Conservation (phyloP, 2,113 vertebrate species). For the Thinocorus orbignyianus region DNA sequence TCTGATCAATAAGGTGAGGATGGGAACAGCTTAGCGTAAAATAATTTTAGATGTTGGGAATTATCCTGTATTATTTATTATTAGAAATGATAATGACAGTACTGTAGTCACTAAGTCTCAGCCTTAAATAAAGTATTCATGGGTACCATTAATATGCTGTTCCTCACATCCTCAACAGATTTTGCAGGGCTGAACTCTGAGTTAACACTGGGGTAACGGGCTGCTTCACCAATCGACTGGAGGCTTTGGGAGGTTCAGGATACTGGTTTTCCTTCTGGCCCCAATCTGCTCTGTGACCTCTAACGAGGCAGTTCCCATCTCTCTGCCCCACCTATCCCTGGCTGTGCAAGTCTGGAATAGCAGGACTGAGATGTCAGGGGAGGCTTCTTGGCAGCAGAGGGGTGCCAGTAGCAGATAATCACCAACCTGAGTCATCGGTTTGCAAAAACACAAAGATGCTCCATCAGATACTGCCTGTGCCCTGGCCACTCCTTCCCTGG, state of each 20-base stretch:
- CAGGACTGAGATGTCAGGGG: background rate
- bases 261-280: background rate
- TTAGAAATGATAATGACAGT: conserved; percentile 12
- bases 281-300: background rate
- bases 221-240: background rate
- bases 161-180: background rate
- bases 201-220: background rate
- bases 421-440: background rate
- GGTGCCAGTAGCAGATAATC: background rate
- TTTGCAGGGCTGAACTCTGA: background rate
- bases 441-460: background rate
- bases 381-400: background rate
- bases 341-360: background rate
- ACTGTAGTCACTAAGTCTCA: conserved; percentile 14
- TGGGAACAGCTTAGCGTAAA: conserved; percentile 7
- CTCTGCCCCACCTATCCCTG: background rate
- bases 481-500: background rate
- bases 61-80: conserved; percentile 47
- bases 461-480: background rate
- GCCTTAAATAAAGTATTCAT: conserved; percentile 38
- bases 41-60: background rate
- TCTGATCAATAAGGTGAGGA: conserved; percentile 1
- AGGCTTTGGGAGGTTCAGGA: background rate
- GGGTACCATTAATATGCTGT: background rate
- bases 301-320: background rate